Evolutionary conservation across 1,140 invertebrate species (phyloP), one percentile per base, ranked within the genome.

Genomic region (Steinernema khuongi): DNA sequence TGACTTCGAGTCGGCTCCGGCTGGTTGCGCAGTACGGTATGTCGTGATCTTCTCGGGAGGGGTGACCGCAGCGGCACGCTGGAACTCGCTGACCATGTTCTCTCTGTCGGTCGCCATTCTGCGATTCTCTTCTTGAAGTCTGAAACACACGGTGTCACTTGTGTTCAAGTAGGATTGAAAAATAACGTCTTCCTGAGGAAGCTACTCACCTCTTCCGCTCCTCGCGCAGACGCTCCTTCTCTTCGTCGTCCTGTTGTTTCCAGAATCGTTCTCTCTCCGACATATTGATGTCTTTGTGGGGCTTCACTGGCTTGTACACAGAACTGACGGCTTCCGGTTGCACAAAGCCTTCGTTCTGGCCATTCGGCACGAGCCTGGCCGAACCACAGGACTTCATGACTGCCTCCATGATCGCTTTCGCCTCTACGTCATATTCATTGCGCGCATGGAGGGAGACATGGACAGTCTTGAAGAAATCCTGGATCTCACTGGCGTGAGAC

Each of bases 401-500:
- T n/a, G 81, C 75, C 33, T 29, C 79, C 29, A 26, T 50, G 14
- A 80, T 79, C 7, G 31, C 19, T 36, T 72, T 41, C 0, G 67
- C 31, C 17, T 82, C 80, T 11, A 81, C 28, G 71, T 81, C 80
- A 19, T 80, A 76, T 22, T 75, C 72, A 36, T 75, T 80, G 22
- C 80, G 72, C 26, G 80, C 80, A 50, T 81, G 71, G 4, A 81
- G 76, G 1, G 79, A 79, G 4, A 78, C 14, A 68, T 81, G 68
- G 30, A 81, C 79, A n/a, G 33, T 73, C 29, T 77, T 77, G 11
- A 81, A 72, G 71, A 81, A 83, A 22, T 33, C 18, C 11, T 74
- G 60, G 33, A 81, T 67, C 18, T 83, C 81, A 14, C 79, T 69
- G 7, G 75, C 70, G 69, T 81, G 81, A 1, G 77, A 18, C 17